A percentile compares a stretch with the other conserved stretches of the same genome.
Conservation (phyloP, 30 jellyfish, hydroid and myxozoan species). For the Hydractinia symbiolongicarpus region DNA sequence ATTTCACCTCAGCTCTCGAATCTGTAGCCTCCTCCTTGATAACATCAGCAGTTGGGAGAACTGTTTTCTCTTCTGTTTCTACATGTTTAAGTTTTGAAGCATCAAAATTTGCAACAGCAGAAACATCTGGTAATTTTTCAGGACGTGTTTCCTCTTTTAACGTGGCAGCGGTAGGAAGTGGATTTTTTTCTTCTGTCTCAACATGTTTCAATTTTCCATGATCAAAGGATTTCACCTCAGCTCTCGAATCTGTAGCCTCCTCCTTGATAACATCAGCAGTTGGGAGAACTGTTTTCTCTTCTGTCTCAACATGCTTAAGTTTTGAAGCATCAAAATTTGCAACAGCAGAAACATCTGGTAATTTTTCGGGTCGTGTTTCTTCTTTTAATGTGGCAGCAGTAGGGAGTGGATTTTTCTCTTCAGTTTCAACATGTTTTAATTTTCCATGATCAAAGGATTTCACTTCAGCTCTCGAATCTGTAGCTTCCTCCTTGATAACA, state of each 20-base stretch:
- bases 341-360: constrained; percentile 95
- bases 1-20: constrained; percentile 70
- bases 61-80: constrained; percentile 74
- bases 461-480: constrained; percentile 84
- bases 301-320: constrained; percentile 81
- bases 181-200: constrained; percentile 55
- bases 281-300: constrained; percentile 79
- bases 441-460: constrained; percentile 71
- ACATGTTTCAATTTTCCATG: constrained; percentile 54
- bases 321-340: constrained; percentile 53
- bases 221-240: constrained; percentile 71
- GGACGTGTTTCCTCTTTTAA: constrained; percentile 90
- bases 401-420: constrained; percentile 89
- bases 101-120: constrained; percentile 69
- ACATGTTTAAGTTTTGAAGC: constrained; percentile 66
- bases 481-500: constrained; percentile 77
- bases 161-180: constrained; percentile 59
- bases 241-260: constrained; percentile 57
- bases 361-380: constrained; percentile 82
- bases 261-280: constrained; percentile 66
- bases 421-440: constrained; percentile 92
- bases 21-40: constrained; percentile 60
- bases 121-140: constrained; percentile 77
- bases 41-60: constrained; percentile 66
- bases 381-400: constrained; percentile 78